These are phyloP conservation scores for Caenorhabditis elegans DNA, from an alignment of 1,140 invertebrate species.

Conservation along the genomic window DNA sequence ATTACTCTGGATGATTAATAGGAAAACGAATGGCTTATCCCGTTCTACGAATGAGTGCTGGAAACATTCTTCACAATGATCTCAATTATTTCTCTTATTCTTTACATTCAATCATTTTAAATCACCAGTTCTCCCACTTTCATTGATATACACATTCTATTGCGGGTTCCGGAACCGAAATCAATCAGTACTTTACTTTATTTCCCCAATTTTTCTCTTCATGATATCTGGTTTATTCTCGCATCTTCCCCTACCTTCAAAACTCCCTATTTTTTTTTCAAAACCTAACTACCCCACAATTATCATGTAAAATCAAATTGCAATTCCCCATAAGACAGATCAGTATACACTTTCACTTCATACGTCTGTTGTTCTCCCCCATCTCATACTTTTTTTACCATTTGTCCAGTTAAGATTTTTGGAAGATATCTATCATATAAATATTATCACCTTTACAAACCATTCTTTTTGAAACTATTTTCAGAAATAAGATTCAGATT, in stretches of 20 bases:
- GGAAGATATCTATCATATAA: too few relatives aligned
- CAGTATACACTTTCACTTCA: too few relatives aligned
- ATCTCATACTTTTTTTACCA: too few relatives aligned
- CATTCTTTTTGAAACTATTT: too few relatives aligned
- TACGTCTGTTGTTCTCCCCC: too few relatives aligned
- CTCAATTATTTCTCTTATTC: background rate
- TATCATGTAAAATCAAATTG: background rate
- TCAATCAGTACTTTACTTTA: background rate
- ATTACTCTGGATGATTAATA: conserved; percentile 38
- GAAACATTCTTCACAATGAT: background rate
- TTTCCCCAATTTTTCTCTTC: background rate
- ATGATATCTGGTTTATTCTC: background rate
- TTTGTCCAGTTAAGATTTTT: too few relatives aligned
- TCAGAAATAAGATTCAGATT: too few relatives aligned
- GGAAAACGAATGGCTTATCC: background rate
- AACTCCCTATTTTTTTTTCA: background rate
- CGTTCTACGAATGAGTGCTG: background rate
- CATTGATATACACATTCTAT: background rate
- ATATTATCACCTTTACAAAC: too few relatives aligned
- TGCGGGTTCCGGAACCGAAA: conserved; percentile 5
- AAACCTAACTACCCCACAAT: background rate
- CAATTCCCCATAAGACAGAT: too few relatives aligned
- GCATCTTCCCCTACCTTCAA: background rate
- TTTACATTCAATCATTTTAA: background rate
- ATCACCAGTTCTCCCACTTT: background rate